phyloP scores from a whole-genome alignment of 2,797 vertebrate genomes.

The Pseudomugil tenellus region DNA sequence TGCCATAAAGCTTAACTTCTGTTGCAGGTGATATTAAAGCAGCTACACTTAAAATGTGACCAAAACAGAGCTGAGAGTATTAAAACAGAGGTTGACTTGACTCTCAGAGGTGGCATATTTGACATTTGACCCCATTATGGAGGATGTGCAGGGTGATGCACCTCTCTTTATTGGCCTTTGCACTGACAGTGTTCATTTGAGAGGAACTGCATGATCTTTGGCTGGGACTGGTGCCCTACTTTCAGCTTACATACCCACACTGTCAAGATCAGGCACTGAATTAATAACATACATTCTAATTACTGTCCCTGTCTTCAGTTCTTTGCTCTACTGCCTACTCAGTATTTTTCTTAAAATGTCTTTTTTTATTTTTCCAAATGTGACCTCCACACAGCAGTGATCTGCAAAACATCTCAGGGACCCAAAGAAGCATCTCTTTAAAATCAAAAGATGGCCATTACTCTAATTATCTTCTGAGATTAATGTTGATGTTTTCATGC shows the following conservation, averaged over 20 bases:
- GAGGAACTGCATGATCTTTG: constrained; percentile 34
- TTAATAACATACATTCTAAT: constrained; percentile 38
- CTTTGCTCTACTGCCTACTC: background rate
- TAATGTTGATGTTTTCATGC: background rate
- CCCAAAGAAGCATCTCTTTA: background rate
- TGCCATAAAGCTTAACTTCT: constrained; percentile 4
- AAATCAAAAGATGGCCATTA: background rate
- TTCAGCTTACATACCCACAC: constrained; percentile 34
- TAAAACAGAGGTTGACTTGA: constrained; percentile 49
- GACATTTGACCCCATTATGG: constrained; percentile 60
- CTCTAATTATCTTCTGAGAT: background rate
- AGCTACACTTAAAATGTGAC: constrained; percentile 50
- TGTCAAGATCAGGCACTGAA: constrained; percentile 37
- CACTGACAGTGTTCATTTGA: constrained; percentile 35
- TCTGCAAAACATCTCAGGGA: background rate
- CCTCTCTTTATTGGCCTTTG: constrained; percentile 48
- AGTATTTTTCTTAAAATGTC: background rate
- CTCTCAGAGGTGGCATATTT: constrained; percentile 41
- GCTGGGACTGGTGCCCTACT: constrained; percentile 36
- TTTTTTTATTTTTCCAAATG: constrained; percentile 2
- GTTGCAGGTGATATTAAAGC: background rate
- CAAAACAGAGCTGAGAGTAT: constrained; percentile 18
- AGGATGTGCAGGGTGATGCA: constrained; percentile 40
- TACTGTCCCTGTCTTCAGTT: background rate
- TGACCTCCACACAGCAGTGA: background rate